Conservation (phyloP, 2,113 vertebrate genomes). For the Alectura lathami region DNA sequence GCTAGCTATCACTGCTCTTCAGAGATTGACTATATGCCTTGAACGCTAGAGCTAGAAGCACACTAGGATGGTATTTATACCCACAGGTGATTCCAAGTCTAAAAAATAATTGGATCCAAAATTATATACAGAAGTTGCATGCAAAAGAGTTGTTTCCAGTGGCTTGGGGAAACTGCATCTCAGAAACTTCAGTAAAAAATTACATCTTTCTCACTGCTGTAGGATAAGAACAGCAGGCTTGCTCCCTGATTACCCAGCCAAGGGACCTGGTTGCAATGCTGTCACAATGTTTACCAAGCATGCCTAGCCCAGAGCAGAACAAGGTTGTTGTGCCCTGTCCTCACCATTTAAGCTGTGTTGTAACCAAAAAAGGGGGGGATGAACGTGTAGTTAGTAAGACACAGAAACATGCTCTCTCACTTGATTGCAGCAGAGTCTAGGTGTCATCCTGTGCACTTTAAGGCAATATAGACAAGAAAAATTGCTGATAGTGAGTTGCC, state of each 20-base stretch:
- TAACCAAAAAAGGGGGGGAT: not conserved
- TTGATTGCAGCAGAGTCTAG: accelerated
- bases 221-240: accelerated
- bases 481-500: not conserved
- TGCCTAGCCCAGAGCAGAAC: not conserved
- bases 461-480: not conserved
- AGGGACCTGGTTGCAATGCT: not conserved
- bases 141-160: not conserved
- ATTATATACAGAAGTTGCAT: not conserved
- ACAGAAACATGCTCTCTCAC: accelerated
- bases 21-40: not conserved
- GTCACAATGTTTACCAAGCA: not conserved
- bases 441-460: accelerated
- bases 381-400: not conserved
- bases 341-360: not conserved
- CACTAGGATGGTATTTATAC: accelerated
- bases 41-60: not conserved
- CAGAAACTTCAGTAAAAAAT: not conserved
- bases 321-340: not conserved
- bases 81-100: not conserved
- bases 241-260: accelerated
- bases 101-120: not conserved
- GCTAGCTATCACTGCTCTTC: not conserved
- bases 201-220: accelerated
- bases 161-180: not conserved